Conservation (phyloP, 2,888 invertebrate genomes). For the Microchrysa polita region DNA sequence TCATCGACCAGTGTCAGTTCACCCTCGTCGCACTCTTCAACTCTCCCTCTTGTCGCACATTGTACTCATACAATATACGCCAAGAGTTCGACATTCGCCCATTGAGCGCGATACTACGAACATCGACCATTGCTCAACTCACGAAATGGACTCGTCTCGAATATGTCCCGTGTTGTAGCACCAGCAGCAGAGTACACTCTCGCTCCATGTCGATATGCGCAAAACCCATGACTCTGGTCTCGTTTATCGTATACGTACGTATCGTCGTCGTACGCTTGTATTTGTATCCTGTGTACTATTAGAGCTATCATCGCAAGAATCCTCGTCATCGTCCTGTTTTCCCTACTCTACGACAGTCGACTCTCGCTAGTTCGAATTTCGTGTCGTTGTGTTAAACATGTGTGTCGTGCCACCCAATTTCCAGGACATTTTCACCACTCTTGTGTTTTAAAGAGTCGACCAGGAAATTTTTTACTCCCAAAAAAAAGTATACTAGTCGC, state of each 20-base stretch:
- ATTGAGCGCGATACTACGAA: slow-evolving; percentile 4
- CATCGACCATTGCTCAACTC: slow-evolving; percentile 13
- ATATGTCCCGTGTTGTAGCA: slow-evolving; percentile 14
- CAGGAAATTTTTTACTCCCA: slow-evolving; percentile 17
- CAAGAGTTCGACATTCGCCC: slow-evolving; percentile 2
- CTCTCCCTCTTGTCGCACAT: too few relatives aligned
- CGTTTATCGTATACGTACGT: too few relatives aligned
- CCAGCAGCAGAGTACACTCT: slow-evolving; percentile 10
- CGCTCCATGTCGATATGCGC: slow-evolving; percentile 37
- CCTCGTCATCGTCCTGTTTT: slow-evolving; percentile 44
- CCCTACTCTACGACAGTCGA: slow-evolving; percentile 22
- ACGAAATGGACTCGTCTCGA: slow-evolving; percentile 8
- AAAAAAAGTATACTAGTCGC: slow-evolving; percentile 2
- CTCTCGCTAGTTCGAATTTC: slow-evolving; percentile 42
- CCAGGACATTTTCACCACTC: slow-evolving; percentile 42
- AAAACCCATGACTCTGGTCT: neutral
- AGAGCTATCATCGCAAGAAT: slow-evolving; percentile 44
- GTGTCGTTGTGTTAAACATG: slow-evolving; percentile 46
- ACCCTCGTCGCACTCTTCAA: neutral
- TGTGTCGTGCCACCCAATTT: slow-evolving; percentile 49
- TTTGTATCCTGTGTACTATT: slow-evolving; percentile 41
- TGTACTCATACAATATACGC: too few relatives aligned
- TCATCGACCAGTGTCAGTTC: slow-evolving; percentile 14
- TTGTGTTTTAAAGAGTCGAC: slow-evolving; percentile 32
- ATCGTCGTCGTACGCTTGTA: too few relatives aligned